These are phyloP conservation scores for Bugula neritina DNA, from an alignment of 2,888 invertebrate species.

Conservation along the genomic window DNA sequence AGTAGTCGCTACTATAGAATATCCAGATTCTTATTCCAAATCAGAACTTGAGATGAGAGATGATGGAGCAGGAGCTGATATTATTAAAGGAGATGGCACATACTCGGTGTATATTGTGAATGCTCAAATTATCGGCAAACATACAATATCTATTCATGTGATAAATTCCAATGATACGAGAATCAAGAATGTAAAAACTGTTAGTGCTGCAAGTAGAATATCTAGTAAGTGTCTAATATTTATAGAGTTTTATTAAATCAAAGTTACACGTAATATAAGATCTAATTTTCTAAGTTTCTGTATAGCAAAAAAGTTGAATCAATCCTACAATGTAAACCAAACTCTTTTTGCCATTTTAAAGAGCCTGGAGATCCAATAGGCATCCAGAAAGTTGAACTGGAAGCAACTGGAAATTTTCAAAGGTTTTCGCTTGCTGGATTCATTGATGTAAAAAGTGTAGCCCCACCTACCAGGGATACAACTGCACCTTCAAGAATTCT, in stretches of 20 bases:
- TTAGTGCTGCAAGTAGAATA: background rate
- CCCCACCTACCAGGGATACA: background rate
- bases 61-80: conserved; percentile 28
- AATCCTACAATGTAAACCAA: too few relatives aligned
- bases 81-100: conserved; percentile 24
- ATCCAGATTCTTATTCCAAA: background rate
- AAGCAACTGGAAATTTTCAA: conserved; percentile 6
- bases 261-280: too few relatives aligned
- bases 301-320: too few relatives aligned
- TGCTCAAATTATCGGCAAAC: background rate
- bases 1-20: conserved; percentile 21
- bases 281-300: too few relatives aligned
- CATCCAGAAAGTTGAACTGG: background rate
- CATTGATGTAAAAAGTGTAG: background rate
- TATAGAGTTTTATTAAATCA: too few relatives aligned
- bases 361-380: conserved; percentile 7
- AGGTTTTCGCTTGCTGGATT: conserved; percentile 9
- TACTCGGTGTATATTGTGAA: conserved; percentile 18
- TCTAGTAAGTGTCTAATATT: background rate
- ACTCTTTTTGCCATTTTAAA: too few relatives aligned
- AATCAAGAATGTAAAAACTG: background rate
- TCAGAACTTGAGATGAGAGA: conserved; percentile 20
- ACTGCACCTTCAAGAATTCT: conserved; percentile 11
- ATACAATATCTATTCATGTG: conserved; percentile 14
- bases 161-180: background rate